phyloP scores from a whole-genome alignment of 2,113 vertebrate genomes.

The Platichthys stellatus region DNA sequence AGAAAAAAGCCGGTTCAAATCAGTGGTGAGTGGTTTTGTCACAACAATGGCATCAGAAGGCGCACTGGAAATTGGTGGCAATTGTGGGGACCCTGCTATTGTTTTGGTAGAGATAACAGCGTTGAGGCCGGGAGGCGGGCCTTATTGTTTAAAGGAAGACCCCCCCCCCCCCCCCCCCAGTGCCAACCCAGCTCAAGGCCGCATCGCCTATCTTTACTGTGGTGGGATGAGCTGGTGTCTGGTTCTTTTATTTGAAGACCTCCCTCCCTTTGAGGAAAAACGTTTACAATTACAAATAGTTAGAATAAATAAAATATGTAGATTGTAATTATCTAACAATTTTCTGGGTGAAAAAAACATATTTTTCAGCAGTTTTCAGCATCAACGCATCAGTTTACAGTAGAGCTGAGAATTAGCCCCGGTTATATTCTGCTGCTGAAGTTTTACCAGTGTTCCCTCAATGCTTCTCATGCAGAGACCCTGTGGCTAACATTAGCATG shows the following conservation, averaged over 20 bases:
- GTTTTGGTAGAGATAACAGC: constrained; percentile 72
- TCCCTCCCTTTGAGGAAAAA: constrained; percentile 1
- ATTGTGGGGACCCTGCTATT: constrained; percentile 60
- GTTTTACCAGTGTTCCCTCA: too few relatives aligned
- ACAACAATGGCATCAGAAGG: constrained; percentile 76
- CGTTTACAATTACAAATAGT: background rate
- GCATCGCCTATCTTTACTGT: constrained; percentile 47
- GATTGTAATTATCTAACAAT: too few relatives aligned
- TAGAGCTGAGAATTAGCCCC: too few relatives aligned
- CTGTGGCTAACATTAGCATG: background rate
- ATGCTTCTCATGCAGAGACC: background rate
- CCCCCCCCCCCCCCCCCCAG: constrained; percentile 50
- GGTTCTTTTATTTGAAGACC: constrained; percentile 41
- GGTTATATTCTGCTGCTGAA: too few relatives aligned
- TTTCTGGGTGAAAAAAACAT: too few relatives aligned
- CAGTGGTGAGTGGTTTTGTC: constrained; percentile 58
- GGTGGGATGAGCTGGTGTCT: constrained; percentile 37
- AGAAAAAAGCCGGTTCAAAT: constrained; percentile 46
- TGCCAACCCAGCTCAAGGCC: constrained; percentile 23
- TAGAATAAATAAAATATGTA: too few relatives aligned
- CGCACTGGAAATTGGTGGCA: constrained; percentile 61
- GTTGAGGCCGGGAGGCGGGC: constrained; percentile 30
- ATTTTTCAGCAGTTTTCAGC: too few relatives aligned
- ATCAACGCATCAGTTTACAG: too few relatives aligned
- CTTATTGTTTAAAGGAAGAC: constrained; percentile 68